These are phyloP conservation scores for Hydrocynus forskahlii DNA, from an alignment of 2,797 vertebrate species.

Conservation along the genomic window DNA sequence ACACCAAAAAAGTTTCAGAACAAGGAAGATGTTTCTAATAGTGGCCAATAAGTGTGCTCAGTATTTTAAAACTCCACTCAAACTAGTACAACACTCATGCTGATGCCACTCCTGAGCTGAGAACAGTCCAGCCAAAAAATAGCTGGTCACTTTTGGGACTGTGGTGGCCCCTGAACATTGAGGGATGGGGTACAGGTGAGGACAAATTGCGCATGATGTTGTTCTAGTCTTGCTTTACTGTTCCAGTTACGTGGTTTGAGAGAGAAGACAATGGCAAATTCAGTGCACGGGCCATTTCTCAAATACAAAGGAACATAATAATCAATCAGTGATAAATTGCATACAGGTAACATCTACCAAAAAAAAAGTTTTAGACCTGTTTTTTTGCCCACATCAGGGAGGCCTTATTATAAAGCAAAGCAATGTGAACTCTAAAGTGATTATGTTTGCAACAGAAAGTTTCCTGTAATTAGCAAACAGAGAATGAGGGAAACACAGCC, in stretches of 20 bases:
- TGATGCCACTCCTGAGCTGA: too few species aligned
- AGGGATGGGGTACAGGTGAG: not conserved
- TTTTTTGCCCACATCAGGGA: conserved; percentile 2
- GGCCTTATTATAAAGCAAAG: not conserved
- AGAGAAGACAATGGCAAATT: not conserved
- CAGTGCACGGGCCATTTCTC: not conserved
- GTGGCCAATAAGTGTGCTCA: too few species aligned
- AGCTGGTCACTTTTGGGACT: not conserved
- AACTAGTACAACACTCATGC: too few species aligned
- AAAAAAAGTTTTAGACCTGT: not conserved
- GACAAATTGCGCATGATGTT: not conserved
- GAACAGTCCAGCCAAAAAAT: too few species aligned
- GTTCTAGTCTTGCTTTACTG: not conserved
- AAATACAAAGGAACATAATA: not conserved
- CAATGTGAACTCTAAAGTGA: not conserved
- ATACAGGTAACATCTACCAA: not conserved
- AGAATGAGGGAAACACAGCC: not conserved
- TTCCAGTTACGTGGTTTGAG: not conserved
- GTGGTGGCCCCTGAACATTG: not conserved
- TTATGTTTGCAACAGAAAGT: conserved; percentile 5
- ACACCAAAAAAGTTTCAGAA: too few species aligned
- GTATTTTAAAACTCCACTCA: too few species aligned
- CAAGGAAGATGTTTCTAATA: too few species aligned
- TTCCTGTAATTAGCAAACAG: conserved; percentile 7
- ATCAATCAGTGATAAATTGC: not conserved